These are phyloP conservation scores for Trachelus troglodyta DNA, from an alignment of 2,888 invertebrate species.

Conservation along the genomic window DNA sequence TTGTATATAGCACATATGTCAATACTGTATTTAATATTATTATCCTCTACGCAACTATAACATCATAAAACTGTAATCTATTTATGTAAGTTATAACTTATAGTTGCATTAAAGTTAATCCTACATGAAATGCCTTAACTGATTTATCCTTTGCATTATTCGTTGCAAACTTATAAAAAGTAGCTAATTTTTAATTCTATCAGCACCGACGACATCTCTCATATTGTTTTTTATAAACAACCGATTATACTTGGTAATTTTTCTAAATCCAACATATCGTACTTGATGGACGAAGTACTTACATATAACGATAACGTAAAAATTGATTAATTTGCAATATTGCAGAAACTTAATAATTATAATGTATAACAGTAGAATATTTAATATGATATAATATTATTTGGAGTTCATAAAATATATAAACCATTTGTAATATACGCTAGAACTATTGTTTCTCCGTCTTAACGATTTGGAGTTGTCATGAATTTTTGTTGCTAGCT, in stretches of 20 bases:
- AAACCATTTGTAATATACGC: background rate
- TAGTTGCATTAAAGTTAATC: slow-evolving; percentile 49
- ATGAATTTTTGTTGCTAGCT: background rate
- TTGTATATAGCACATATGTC: slow-evolving; percentile 51
- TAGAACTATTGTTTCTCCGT: background rate
- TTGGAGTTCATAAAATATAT: slow-evolving; percentile 1
- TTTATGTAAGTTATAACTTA: slow-evolving; percentile 51
- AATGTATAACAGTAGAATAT: background rate
- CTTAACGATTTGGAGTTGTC: background rate
- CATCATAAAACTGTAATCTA: slow-evolving; percentile 42
- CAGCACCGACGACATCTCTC: background rate
- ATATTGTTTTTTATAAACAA: background rate
- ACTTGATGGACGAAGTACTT: background rate
- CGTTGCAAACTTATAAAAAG: background rate
- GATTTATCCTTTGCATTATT: background rate
- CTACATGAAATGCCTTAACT: slow-evolving; percentile 20
- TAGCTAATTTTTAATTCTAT: background rate
- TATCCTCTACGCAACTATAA: slow-evolving; percentile 23
- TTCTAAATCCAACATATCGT: background rate
- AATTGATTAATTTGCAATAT: background rate
- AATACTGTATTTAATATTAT: slow-evolving; percentile 52
- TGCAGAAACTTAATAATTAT: background rate
- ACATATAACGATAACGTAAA: background rate
- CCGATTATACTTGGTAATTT: background rate
- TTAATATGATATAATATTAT: background rate